Conservation (phyloP, 1,140 invertebrate species). For the Lepidurus apus region DNA sequence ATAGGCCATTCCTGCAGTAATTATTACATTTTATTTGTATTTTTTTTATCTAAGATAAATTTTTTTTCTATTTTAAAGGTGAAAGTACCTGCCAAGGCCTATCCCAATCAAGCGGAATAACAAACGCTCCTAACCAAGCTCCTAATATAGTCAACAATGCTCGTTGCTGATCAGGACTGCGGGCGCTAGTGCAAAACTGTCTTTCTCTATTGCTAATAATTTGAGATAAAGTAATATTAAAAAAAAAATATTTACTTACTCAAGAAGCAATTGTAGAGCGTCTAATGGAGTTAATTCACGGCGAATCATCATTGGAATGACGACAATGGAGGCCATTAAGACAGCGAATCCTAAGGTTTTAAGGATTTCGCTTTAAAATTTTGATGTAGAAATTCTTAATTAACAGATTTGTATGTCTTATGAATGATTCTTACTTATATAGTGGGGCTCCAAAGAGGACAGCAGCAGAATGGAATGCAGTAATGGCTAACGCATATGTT, state of each 20-base stretch:
- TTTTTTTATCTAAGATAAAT: neutral
- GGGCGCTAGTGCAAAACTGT: neutral
- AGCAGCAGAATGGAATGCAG: neutral
- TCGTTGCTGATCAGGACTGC: neutral
- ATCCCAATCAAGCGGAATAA: constrained; percentile 90
- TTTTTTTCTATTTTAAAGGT: neutral
- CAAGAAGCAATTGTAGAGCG: neutral
- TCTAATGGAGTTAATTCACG: neutral
- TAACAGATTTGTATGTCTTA: neutral
- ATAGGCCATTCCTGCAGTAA: constrained; percentile 62
- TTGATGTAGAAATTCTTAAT: neutral
- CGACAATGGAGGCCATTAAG: neutral
- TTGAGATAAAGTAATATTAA: neutral
- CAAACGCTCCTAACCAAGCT: constrained; percentile 79
- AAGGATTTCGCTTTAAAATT: neutral
- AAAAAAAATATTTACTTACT: neutral
- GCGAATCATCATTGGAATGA: neutral
- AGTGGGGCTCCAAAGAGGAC: neutral
- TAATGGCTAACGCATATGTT: neutral
- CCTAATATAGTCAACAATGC: constrained; percentile 57
- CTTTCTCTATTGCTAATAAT: neutral
- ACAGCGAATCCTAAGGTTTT: neutral
- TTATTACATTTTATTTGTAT: neutral
- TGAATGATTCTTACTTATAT: neutral
- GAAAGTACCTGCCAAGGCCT: constrained; percentile 65